These are phyloP conservation scores for Papilio protenor DNA, from an alignment of 2,888 invertebrate genomes.

Conservation along the genomic window DNA sequence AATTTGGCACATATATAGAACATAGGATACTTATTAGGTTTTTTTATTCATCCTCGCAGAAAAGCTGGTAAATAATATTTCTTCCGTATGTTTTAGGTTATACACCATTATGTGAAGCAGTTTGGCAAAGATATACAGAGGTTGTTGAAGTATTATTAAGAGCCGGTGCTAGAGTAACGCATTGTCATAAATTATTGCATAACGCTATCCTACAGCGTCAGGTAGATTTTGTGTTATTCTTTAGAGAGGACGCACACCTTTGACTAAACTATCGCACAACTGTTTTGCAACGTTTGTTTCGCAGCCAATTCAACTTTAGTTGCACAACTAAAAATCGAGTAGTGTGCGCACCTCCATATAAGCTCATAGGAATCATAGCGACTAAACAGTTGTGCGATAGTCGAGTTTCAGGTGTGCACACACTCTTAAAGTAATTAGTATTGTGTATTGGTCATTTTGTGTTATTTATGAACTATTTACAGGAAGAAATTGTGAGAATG, in stretches of 20 bases:
- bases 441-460: neutral
- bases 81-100: constrained; percentile 76
- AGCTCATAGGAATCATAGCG: too few species aligned
- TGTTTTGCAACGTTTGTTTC: too few species aligned
- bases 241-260: too few species aligned
- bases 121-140: constrained; percentile 85
- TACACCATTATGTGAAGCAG: constrained; percentile 89
- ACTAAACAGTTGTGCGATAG: too few species aligned
- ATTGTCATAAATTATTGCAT: constrained; percentile 88
- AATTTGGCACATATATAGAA: too few species aligned
- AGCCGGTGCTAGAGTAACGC: constrained; percentile 88
- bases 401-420: too few species aligned
- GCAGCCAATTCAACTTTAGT: too few species aligned
- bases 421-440: too few species aligned
- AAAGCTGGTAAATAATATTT: neutral
- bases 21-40: neutral
- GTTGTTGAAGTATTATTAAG: constrained; percentile 85
- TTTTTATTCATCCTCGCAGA: neutral
- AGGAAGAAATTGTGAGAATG: constrained; percentile 83
- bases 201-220: constrained; percentile 87
- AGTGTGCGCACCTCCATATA: too few species aligned
- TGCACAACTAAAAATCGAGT: too few species aligned
- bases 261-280: too few species aligned
- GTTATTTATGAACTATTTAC: neutral
- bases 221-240: constrained; percentile 51